Evolutionary conservation across 1,140 invertebrate species (phyloP), one percentile per base, ranked within the genome.

Genomic region (Drosophila sulfurigaster): DNA sequence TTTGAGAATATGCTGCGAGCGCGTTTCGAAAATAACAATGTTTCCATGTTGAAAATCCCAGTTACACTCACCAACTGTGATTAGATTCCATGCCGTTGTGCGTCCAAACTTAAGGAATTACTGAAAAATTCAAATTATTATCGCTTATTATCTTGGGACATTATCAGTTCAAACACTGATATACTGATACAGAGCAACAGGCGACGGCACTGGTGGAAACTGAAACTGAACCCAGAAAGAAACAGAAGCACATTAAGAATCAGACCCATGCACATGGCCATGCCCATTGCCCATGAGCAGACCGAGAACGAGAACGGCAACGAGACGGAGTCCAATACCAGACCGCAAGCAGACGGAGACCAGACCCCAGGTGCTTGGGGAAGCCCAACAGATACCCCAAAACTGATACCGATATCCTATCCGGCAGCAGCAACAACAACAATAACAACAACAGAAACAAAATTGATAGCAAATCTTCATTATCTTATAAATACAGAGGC

Each of bases 391-490:
- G 75, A 69, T 75, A 78, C 75, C 67, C 69, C 57, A 59, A 66
- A 65, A 72, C 62, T 76, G 52, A 68, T 75, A 69, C 38, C 71
- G 90, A 91, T 91, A 91, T 89, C 90, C 90, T 89, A 80, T 57
- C 82, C 70, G 80, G 65, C 74, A 82, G 75, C 77, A 86, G 69
- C 82, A 66, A 62, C 63, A 54, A 64, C 45, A 63, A 59, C 32
- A 65, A 46, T 45, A 66, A 10, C 35, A 38, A 10, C 35, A 46
- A 75, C 63, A 75, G 62, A 64, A 60, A 59, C 63, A 54, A 71
- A 92, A 92, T 92, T 92, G 91, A 92, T 92, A 92, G 83, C 91
- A 92, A 92, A 92, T 92, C 91, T 92, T 92, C 91, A 92, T 92
- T 92, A 92, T 92, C 91, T 92, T 92, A 86, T 92, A 89, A 89